Conservation (phyloP, 2,888 invertebrate species). For the Phragmatobia fuliginosa region DNA sequence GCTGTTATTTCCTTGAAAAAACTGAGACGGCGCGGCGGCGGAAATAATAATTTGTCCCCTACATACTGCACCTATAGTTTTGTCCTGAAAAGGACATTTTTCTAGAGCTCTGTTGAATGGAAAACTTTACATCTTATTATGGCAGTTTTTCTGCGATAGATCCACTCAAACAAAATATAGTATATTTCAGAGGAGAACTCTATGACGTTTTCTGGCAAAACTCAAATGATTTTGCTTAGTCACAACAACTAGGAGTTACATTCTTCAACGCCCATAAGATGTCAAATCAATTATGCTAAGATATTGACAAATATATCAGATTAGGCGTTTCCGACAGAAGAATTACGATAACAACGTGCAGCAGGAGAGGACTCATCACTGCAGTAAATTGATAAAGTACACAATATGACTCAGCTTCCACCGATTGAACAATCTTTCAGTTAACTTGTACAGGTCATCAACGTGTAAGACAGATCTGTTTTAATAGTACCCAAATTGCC, state of each 20-base stretch:
- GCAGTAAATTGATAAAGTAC: slow-evolving; percentile 16
- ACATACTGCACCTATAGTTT: not conserved
- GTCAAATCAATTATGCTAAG: not conserved
- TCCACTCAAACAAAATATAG: not conserved
- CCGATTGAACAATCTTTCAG: slow-evolving; percentile 5
- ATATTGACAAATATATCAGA: not conserved
- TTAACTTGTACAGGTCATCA: slow-evolving; percentile 11
- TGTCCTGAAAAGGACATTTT: not conserved
- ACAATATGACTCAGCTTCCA: slow-evolving; percentile 11
- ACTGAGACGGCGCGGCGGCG: not conserved
- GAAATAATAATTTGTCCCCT: not conserved
- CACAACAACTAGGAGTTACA: not conserved
- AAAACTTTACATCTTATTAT: not conserved
- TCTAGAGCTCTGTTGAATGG: not conserved
- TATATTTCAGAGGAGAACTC: not conserved
- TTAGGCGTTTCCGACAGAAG: not conserved
- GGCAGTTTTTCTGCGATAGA: not conserved
- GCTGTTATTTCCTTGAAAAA: not conserved
- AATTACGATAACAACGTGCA: slow-evolving; percentile 5
- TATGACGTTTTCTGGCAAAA: not conserved
- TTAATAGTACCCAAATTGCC: not conserved
- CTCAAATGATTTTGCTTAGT: not conserved
- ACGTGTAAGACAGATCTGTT: not conserved
- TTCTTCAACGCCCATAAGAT: not conserved
- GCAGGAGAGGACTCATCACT: slow-evolving; percentile 8